Conservation (phyloP, 2,797 vertebrate genomes). For the Brachyalestes nurse region DNA sequence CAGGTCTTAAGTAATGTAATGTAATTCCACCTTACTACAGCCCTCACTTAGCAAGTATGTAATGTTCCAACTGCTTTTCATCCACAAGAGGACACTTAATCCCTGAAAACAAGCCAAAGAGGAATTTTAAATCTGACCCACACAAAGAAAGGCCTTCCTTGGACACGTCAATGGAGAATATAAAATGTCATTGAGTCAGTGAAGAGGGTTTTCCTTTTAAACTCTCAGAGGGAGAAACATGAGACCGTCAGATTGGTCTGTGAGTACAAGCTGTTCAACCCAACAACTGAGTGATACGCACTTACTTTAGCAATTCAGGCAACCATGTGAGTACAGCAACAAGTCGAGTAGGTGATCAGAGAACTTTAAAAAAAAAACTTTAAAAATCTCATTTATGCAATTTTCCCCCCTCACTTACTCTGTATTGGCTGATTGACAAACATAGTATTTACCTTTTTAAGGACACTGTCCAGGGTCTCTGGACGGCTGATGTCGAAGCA, state of each 20-base stretch:
- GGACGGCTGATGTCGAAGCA: slow-evolving; percentile 91
- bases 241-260: not conserved
- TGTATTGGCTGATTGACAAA: not conserved
- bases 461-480: slow-evolving; percentile 88
- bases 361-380: too few relatives aligned
- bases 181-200: not conserved
- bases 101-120: slow-evolving; percentile 22
- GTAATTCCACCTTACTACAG: not conserved
- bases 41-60: not conserved
- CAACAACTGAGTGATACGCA: not conserved
- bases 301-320: not conserved
- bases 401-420: too few relatives aligned
- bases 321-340: not conserved
- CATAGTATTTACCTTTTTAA: slow-evolving; percentile 80
- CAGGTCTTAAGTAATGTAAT: not conserved
- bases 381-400: too few relatives aligned
- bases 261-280: not conserved
- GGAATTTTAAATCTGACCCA: slow-evolving; percentile 6
- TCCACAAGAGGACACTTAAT: slow-evolving; percentile 31
- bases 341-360: not conserved
- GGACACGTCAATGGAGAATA: slow-evolving; percentile 4
- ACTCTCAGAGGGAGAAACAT: not conserved
- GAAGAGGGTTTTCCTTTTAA: slow-evolving; percentile 25
- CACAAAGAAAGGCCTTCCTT: slow-evolving; percentile 28
- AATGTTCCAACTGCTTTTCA: not conserved